A percentile compares a stretch with the other conserved stretches of the same genome.
Conservation (phyloP, 2,888 invertebrate species). For the Cataglyphis albicans region DNA sequence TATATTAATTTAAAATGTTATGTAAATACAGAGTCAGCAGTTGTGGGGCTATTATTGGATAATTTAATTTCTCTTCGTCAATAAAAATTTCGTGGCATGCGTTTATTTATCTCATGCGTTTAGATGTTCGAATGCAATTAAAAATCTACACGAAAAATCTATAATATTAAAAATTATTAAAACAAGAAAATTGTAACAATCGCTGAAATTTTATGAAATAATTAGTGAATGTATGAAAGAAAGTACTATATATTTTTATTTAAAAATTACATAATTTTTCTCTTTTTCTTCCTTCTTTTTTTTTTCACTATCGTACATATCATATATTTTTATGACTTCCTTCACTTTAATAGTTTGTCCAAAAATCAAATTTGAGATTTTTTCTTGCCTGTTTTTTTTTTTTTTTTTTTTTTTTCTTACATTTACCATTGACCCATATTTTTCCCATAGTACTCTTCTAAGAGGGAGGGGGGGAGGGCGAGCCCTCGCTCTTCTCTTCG, state of each 20-base stretch:
- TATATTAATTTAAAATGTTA: conserved; percentile 30
- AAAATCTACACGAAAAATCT: not conserved
- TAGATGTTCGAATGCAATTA: not conserved
- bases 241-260: not conserved
- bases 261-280: not conserved
- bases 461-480: too few species aligned
- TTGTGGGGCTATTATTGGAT: not conserved
- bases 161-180: not conserved
- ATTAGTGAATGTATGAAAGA: not conserved
- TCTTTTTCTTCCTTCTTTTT: not conserved
- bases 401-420: not conserved
- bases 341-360: not conserved
- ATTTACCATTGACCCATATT: not conserved
- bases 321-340: not conserved
- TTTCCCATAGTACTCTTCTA: not conserved
- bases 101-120: not conserved
- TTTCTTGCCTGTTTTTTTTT: not conserved
- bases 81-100: not conserved
- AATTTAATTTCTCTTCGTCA: not conserved
- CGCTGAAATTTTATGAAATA: not conserved
- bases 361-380: not conserved
- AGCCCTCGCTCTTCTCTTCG: not conserved
- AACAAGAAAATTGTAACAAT: not conserved
- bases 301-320: not conserved
- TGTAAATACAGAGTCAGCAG: conserved; percentile 11